phyloP scores from a whole-genome alignment of 1,140 invertebrate species.

The Batillaria attramentaria region DNA sequence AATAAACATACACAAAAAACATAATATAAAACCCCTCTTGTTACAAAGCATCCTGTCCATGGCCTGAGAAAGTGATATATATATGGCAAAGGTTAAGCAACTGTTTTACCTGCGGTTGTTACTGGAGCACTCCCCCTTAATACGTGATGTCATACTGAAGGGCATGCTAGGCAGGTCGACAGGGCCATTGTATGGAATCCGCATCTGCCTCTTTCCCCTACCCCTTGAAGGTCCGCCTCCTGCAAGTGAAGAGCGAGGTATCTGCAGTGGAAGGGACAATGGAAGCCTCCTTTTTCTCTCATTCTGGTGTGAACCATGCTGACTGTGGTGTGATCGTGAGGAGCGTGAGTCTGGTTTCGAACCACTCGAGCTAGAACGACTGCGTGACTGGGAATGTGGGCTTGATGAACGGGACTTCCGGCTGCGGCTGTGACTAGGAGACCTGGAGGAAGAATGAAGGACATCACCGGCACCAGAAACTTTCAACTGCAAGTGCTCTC shows the following conservation, averaged over 20 bases:
- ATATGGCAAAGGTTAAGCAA: background rate
- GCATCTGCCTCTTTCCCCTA: background rate
- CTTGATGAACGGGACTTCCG: background rate
- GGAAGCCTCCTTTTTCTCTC: background rate
- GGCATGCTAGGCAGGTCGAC: background rate
- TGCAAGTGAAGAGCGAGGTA: too few relatives aligned
- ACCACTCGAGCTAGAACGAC: background rate
- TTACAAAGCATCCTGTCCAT: background rate
- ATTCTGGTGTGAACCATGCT: background rate
- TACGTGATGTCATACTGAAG: background rate
- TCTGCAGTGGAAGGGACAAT: background rate
- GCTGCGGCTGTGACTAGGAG: background rate
- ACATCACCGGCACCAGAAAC: slow-evolving; percentile 16
- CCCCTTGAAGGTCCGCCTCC: background rate
- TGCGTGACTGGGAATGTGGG: background rate
- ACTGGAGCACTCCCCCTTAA: background rate
- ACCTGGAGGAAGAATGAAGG: background rate
- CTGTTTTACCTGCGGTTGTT: slow-evolving; percentile 3
- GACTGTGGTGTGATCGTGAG: background rate
- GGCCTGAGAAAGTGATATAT: background rate
- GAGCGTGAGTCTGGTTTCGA: background rate
- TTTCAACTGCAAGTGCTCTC: slow-evolving; percentile 56
- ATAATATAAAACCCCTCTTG: background rate
- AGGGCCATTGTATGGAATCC: background rate
- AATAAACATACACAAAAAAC: too few relatives aligned